Base-by-base conservation (phyloP, 1,140 invertebrate genomes). In the Phocides pigmalion region DNA sequence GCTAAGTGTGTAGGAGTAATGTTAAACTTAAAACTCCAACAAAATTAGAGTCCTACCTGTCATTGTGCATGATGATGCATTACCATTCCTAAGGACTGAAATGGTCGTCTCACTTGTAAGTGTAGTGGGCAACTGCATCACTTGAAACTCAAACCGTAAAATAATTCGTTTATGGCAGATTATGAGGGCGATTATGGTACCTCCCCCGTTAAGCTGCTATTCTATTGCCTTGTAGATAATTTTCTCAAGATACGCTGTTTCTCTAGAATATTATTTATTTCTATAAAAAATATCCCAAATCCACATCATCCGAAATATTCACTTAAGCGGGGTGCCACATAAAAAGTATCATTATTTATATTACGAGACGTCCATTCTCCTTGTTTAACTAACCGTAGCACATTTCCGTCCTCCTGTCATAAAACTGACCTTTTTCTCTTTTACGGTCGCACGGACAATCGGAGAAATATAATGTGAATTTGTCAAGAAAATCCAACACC, bases 341-440 rank as follows among this genome's bases (percentile, higher is more conserved):
- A 62, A 67, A 74, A 71, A 66, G 58, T 66, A 70, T 74, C 64
- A 77, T 74, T 75, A 72, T 84, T 85, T 85, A 79, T 81, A 72
- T 83, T 76, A 65, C 70, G 64, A 74, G 61, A 74, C 73, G 74
- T 81, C 84, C 80, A 84, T 83, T 86, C 76, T 77, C 72, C 73
- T 74, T 85, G 84, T 87, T 82, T 82, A 87, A 87, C 84, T 85
- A 89, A 84, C 78, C 82, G 75, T 81, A 64, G 67, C 68, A 74
- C 77, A 76, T 81, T 80, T 83, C 68, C 72, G 76, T 68, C 67
- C 46, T 66, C 67, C 61, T 59, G 73, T 72, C 79, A 85, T 86
- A 81, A 84, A 84, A 84, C 58, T 76, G 77, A 79, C 84, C 81
- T 82, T 84, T 88, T 84, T 75, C 67, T 59, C 42, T 81, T 85